Evolutionary conservation across 1,140 invertebrate species (phyloP).

Genomic region (Anoplolepis gracilipes): DNA sequence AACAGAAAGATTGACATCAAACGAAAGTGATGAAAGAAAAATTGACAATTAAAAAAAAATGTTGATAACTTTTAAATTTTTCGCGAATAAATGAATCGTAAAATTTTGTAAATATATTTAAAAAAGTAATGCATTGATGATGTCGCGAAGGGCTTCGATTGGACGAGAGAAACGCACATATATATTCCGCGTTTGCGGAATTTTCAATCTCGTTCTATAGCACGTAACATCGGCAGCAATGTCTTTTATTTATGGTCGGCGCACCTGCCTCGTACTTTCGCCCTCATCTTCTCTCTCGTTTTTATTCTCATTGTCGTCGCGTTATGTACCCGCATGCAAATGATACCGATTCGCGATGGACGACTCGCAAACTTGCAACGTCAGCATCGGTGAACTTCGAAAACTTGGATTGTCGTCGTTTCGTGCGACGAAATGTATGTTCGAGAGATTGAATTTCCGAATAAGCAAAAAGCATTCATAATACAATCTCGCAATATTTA

Average conservation of each 20-base stretch:
- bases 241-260: slow-evolving; percentile 30
- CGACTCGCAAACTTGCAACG: not conserved
- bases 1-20: slow-evolving; percentile 1
- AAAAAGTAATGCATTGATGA: slow-evolving; percentile 7
- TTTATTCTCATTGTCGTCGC: slow-evolving; percentile 14
- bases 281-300: not conserved
- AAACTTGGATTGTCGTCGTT: not conserved
- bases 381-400: not conserved
- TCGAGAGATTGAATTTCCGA: not conserved
- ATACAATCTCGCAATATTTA: not conserved
- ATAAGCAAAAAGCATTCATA: not conserved
- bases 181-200: slow-evolving; percentile 7
- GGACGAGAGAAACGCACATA: not conserved
- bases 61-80: not conserved
- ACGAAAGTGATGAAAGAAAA: not conserved
- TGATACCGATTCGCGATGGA: not conserved
- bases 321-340: slow-evolving; percentile 7
- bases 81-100: not conserved
- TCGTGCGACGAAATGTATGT: not conserved
- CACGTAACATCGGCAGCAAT: slow-evolving; percentile 6
- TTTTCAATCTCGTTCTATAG: slow-evolving; percentile 35
- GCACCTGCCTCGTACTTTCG: slow-evolving; percentile 17
- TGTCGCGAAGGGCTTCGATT: not conserved
- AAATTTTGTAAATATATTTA: slow-evolving; percentile 16
- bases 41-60: not conserved